Evolutionary conservation across 2,797 vertebrate species (phyloP).

Genomic region (Phrynocephalus vlangalii): DNA sequence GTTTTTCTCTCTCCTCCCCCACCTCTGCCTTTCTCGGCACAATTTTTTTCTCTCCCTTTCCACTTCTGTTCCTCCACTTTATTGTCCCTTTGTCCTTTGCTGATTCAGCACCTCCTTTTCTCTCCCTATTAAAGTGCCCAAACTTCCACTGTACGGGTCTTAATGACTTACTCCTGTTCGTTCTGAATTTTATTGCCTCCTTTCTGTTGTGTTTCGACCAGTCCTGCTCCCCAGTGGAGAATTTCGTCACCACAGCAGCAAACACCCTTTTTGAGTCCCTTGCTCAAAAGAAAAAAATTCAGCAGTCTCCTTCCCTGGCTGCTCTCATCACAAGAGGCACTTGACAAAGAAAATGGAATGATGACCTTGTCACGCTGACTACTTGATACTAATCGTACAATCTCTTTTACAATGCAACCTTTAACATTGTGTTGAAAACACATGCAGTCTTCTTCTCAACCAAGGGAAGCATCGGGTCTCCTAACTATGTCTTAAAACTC

Average conservation of each 20-base stretch:
- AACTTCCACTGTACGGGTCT: background rate
- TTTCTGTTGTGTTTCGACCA: background rate
- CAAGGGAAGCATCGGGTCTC: no score
- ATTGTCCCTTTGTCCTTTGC: background rate
- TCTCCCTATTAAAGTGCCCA: background rate
- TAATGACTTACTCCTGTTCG: conserved; percentile 21
- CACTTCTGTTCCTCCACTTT: conserved; percentile 5
- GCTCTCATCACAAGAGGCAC: conserved; percentile 34
- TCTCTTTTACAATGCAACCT: no score
- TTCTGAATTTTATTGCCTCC: background rate
- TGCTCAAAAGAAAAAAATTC: conserved; percentile 2
- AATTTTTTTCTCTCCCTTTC: background rate
- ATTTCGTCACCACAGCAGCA: conserved; percentile 12
- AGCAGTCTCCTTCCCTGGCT: conserved; percentile 17
- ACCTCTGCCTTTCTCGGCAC: background rate
- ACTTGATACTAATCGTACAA: no score
- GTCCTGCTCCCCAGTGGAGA: conserved; percentile 43
- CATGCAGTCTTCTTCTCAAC: no score
- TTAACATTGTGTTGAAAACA: no score
- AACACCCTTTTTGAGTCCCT: conserved; percentile 18
- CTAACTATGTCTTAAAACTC: no score
- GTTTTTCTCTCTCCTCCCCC: background rate
- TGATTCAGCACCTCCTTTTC: conserved; percentile 12
- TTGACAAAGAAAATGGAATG: conserved; percentile 44
- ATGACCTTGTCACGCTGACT: background rate